Conservation (phyloP, 2,797 vertebrate genomes). For the Aulostomus chinensis region DNA sequence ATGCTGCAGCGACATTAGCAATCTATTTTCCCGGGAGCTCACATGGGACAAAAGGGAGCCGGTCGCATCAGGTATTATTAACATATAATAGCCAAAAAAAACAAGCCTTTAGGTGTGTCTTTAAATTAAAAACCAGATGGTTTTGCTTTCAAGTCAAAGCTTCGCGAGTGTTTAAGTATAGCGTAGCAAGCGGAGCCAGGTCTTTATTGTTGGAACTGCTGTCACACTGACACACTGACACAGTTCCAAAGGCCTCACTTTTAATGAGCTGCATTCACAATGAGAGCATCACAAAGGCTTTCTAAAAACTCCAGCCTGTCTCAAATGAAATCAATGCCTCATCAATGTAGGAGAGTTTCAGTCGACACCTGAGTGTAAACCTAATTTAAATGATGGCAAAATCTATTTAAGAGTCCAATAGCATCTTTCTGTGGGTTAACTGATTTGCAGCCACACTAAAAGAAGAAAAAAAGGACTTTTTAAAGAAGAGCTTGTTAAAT, state of each 20-base stretch:
- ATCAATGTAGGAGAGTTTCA: constrained; percentile 39
- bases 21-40: too few relatives aligned
- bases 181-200: background rate
- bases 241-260: constrained; percentile 45
- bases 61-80: constrained; percentile 17
- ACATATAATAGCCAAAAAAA: constrained; percentile 2
- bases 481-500: constrained; percentile 6
- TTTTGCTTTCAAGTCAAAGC: constrained; percentile 1
- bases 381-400: constrained; percentile 63
- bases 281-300: constrained; percentile 46
- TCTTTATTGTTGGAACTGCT: too few relatives aligned
- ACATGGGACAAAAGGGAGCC: too few relatives aligned
- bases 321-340: constrained; percentile 54
- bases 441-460: constrained; percentile 33
- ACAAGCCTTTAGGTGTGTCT: constrained; percentile 4
- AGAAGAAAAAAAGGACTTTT: too few relatives aligned
- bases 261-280: constrained; percentile 63
- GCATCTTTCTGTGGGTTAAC: constrained; percentile 30
- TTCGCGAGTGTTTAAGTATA: constrained; percentile 4
- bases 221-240: constrained; percentile 72
- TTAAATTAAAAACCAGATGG: constrained; percentile 9
- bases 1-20: too few relatives aligned
- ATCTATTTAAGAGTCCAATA: constrained; percentile 51
- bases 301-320: constrained; percentile 32
- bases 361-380: constrained; percentile 46